These are phyloP conservation scores for Macroteleia sp. DNA, from an alignment of 2,888 invertebrate species.

Conservation along the genomic window DNA sequence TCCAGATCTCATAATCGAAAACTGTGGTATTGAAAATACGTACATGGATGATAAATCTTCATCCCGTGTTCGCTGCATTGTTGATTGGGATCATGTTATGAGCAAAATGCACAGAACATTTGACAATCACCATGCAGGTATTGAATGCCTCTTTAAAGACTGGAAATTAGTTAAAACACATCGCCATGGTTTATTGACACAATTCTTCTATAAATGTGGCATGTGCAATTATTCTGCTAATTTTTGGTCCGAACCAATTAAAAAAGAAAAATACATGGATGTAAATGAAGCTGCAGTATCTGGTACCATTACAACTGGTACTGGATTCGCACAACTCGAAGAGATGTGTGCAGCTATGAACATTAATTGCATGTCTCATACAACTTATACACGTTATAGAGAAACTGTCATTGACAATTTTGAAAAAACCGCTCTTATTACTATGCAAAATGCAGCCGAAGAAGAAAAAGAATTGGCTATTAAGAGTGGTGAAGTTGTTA, in stretches of 20 bases:
- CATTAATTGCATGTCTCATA: slow-evolving; percentile 17
- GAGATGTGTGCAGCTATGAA: slow-evolving; percentile 19
- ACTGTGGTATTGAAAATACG: too few species aligned
- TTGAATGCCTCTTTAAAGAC: not conserved
- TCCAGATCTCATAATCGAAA: too few species aligned
- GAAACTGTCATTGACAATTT: slow-evolving; percentile 15
- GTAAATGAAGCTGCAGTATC: slow-evolving; percentile 22
- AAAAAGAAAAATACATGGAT: not conserved
- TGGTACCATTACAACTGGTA: slow-evolving; percentile 24
- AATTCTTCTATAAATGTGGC: not conserved
- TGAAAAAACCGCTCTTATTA: not conserved
- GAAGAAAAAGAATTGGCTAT: slow-evolving; percentile 48
- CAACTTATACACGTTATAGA: not conserved
- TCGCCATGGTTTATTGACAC: not conserved
- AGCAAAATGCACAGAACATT: too few species aligned
- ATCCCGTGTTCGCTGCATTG: too few species aligned
- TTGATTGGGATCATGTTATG: too few species aligned
- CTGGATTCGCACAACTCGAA: slow-evolving; percentile 22
- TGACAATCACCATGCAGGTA: too few species aligned
- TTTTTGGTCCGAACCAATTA: slow-evolving; percentile 6
- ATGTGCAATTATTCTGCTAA: slow-evolving; percentile 4
- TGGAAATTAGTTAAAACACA: not conserved
- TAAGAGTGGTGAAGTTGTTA: slow-evolving; percentile 28
- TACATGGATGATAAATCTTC: too few species aligned
- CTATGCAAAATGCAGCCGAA: slow-evolving; percentile 43